phyloP scores from a whole-genome alignment of 2,113 vertebrate species.

The Laterallus jamaicensis region DNA sequence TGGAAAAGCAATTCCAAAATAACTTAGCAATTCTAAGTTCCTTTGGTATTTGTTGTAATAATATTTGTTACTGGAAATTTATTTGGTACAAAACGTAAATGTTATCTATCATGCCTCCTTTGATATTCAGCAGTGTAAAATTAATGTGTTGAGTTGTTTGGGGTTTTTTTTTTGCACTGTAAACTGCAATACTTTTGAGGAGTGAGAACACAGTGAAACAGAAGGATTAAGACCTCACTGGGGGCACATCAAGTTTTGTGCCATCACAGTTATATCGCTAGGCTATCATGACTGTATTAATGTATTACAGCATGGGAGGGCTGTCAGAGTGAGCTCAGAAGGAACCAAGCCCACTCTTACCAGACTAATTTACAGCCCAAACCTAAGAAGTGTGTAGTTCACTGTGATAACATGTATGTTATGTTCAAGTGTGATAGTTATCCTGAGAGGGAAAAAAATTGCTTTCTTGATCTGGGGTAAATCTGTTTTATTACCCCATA shows the following conservation, averaged over 20 bases:
- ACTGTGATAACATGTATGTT: not conserved
- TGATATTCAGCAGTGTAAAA: constrained; percentile 37
- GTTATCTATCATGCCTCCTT: constrained; percentile 21
- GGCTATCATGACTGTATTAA: constrained; percentile 55
- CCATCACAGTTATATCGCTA: constrained; percentile 37
- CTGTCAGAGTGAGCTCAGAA: constrained; percentile 43
- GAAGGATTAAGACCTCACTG: constrained; percentile 55
- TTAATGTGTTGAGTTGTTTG: not conserved
- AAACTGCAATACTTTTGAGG: constrained; percentile 29
- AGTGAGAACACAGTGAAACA: not conserved
- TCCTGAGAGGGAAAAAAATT: not conserved
- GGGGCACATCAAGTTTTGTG: constrained; percentile 54
- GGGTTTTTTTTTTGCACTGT: not conserved
- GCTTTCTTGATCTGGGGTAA: not conserved
- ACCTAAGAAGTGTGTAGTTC: not conserved
- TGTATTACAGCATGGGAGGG: constrained; percentile 11
- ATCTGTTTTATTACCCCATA: not conserved
- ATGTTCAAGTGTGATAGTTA: not conserved
- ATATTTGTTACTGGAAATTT: constrained; percentile 53
- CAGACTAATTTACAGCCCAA: not conserved
- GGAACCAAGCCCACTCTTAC: not conserved
- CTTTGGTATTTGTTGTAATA: constrained; percentile 59
- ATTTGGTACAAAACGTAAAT: constrained; percentile 41
- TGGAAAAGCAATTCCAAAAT: constrained; percentile 56
- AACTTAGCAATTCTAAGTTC: constrained; percentile 51